These are phyloP conservation scores for Gonioctena quinquepunctata DNA, from an alignment of 1,140 invertebrate genomes.

Conservation along the genomic window DNA sequence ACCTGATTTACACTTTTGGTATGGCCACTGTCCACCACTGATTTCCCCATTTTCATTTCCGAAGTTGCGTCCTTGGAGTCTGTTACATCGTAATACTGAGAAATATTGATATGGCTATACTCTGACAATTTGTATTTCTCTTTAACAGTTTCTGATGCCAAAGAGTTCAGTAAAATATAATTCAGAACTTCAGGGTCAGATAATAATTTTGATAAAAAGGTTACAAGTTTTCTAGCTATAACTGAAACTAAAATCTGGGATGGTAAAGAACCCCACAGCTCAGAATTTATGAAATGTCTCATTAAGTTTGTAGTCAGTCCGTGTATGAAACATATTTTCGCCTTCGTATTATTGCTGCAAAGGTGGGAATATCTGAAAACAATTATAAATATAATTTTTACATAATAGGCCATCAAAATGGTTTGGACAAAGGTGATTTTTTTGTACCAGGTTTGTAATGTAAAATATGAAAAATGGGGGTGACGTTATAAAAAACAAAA, in stretches of 20 bases:
- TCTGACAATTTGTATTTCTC: constrained; percentile 31
- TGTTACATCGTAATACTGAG: constrained; percentile 52
- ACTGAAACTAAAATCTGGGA: constrained; percentile 66
- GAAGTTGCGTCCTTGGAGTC: constrained; percentile 34
- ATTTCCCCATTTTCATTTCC: not conserved
- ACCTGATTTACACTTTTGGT: not conserved
- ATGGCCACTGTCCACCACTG: not conserved
- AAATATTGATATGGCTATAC: constrained; percentile 36
- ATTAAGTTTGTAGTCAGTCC: constrained; percentile 62
- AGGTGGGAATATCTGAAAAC: constrained; percentile 55
- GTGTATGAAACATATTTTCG: constrained; percentile 63
- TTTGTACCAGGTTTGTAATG: too few relatives aligned
- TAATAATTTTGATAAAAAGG: constrained; percentile 56
- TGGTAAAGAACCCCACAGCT: constrained; percentile 67
- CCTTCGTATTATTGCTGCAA: constrained; percentile 55
- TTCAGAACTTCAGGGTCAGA: constrained; percentile 61
- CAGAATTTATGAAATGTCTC: constrained; percentile 67
- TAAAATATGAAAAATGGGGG: too few relatives aligned
- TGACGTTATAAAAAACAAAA: too few relatives aligned
- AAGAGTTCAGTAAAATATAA: constrained; percentile 53
- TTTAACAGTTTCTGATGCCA: constrained; percentile 30
- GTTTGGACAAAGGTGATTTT: too few relatives aligned
- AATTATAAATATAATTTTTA: constrained; percentile 5
- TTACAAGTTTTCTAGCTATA: constrained; percentile 62
- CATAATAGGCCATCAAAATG: too few relatives aligned